These are phyloP conservation scores for Canis aureus DNA, from an alignment of 2,113 vertebrate species.

Conservation along the genomic window DNA sequence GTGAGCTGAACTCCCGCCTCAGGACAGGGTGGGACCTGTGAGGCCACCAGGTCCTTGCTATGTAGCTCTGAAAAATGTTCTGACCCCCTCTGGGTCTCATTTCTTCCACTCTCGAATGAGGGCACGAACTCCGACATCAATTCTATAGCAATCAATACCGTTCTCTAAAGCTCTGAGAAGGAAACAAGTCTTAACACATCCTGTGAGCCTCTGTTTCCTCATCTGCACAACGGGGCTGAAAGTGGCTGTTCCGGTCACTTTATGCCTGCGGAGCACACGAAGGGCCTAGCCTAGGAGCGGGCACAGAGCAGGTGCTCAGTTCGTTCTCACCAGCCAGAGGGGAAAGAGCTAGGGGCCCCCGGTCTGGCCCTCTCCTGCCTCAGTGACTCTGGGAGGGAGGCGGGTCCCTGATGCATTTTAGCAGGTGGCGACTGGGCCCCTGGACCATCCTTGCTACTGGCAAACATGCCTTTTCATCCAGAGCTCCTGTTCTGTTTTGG, in stretches of 20 bases:
- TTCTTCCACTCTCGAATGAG: neutral
- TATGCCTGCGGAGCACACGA: fast-evolving
- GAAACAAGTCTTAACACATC: too few species aligned
- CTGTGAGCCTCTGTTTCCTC: neutral
- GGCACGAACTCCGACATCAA: too few species aligned
- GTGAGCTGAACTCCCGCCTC: neutral
- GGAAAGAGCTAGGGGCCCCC: neutral
- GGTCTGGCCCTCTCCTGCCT: neutral
- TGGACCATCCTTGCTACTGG: neutral
- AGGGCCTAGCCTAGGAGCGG: neutral
- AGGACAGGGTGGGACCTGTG: neutral
- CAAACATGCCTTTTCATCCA: neutral
- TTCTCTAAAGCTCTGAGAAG: neutral
- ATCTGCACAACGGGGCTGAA: neutral
- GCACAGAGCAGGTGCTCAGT: neutral
- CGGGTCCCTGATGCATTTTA: neutral
- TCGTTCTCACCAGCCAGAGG: neutral
- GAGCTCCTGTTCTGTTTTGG: neutral
- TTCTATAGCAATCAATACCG: neutral
- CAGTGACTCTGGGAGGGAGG: fast-evolving
- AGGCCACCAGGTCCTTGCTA: neutral
- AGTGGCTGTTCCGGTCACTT: fast-evolving
- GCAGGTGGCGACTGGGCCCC: fast-evolving
- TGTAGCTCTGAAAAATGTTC: neutral
- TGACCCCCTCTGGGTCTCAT: neutral